phyloP scores from a whole-genome alignment of 2,888 invertebrate species.

The Ophioninae sp. region DNA sequence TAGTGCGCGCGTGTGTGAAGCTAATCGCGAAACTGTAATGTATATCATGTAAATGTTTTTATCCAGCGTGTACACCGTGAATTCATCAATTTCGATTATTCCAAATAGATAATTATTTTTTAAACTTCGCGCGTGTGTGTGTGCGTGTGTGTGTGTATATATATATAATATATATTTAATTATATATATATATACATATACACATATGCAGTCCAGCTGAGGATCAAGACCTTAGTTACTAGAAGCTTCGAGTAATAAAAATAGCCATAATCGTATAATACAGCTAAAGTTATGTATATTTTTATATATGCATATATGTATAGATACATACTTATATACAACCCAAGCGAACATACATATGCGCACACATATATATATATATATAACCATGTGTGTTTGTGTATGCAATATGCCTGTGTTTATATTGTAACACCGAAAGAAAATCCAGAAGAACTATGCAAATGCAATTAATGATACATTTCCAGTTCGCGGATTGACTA shows the following conservation, averaged over 20 bases:
- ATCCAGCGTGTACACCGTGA: conserved; percentile 55
- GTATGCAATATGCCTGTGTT: too few relatives aligned
- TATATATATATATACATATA: background rate
- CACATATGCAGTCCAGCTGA: background rate
- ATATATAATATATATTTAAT: background rate
- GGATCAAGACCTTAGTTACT: background rate
- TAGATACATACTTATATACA: background rate
- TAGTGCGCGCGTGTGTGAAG: background rate
- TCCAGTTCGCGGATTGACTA: background rate
- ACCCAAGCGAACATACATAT: background rate
- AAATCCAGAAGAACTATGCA: background rate
- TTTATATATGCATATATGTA: background rate
- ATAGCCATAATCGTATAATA: conserved; percentile 2
- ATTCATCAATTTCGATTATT: conserved; percentile 55
- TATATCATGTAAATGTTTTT: conserved; percentile 61
- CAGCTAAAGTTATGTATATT: conserved; percentile 15
- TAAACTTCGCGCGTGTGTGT: conserved; percentile 46
- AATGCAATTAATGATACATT: background rate
- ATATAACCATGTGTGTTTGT: background rate
- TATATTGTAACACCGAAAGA: too few relatives aligned
- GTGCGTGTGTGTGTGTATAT: background rate
- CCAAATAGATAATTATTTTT: conserved; percentile 62
- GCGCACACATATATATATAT: background rate
- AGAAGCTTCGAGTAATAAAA: conserved; percentile 10
- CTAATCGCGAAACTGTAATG: conserved; percentile 47